Percentiles rank a stretch among this genome's conserved stretches.
These are phyloP conservation scores for Hemichromis elongatus DNA, from an alignment of 2,113 vertebrate species.

Conservation along the genomic window DNA sequence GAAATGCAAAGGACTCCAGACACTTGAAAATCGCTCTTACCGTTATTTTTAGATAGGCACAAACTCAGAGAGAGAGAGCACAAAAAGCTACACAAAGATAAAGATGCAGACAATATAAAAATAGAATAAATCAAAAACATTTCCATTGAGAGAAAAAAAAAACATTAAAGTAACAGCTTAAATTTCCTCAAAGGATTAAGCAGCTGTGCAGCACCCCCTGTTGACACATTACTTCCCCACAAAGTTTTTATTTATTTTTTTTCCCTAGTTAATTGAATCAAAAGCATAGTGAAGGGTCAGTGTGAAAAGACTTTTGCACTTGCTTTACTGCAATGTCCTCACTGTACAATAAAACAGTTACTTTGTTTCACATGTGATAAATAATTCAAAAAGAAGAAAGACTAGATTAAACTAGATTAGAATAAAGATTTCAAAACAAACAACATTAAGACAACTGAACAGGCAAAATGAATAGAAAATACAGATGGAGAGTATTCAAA, in stretches of 20 bases:
- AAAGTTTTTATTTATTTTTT: neutral
- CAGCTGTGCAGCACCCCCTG: slow-evolving; percentile 45
- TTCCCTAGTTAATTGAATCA: neutral
- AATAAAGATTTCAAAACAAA: neutral
- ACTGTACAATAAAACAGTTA: neutral
- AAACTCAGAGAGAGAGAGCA: neutral
- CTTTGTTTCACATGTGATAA: neutral
- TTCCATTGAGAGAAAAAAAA: slow-evolving; percentile 39
- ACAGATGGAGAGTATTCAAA: neutral
- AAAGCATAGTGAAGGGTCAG: neutral
- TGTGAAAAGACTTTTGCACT: neutral
- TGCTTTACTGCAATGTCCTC: too few relatives aligned
- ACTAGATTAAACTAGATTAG: neutral
- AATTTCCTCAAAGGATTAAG: neutral
- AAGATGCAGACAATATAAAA: slow-evolving; percentile 31
- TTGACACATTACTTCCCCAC: neutral
- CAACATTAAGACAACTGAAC: neutral
- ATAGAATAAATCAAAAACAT: slow-evolving; percentile 1
- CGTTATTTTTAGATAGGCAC: neutral
- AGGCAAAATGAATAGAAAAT: neutral
- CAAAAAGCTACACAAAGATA: neutral
- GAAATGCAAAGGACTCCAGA: slow-evolving; percentile 18
- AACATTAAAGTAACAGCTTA: neutral
- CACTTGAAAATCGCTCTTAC: slow-evolving; percentile 42
- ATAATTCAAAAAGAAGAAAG: neutral